Evolutionary conservation across 2,888 invertebrate species (phyloP), one percentile per base, ranked within the genome.

Genomic region (Hemistola chrysoprasaria): DNA sequence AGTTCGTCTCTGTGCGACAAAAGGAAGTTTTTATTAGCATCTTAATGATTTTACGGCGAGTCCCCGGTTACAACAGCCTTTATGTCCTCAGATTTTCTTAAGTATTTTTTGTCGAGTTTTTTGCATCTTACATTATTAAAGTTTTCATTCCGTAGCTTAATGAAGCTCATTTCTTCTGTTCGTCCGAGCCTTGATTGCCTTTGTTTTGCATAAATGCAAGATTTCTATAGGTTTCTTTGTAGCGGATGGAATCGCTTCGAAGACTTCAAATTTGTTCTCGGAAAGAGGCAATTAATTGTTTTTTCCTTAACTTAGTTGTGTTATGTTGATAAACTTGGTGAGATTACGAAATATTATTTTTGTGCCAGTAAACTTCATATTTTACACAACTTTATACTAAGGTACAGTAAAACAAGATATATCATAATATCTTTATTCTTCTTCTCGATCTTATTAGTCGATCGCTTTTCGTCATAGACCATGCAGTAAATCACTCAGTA

Each of bases 1-100:
- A 80, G 83, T 85, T 80, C 82, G 80, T 78, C 82, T 79, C 83
- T 78, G 82, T 67, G 77, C 75, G 72, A 87, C 87, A 87, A 87
- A 87, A 88, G 88, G 85, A 89, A 88, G 89, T 88, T 90, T 89
- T 89, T 90, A 90, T 89, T 89, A 89, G 90, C 90, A 89, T 90
- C 90, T 89, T 90, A 90, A 90, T 90, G 90, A 90, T 90, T 90
- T 90, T 89, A 90, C 90, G 88, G 86, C 82, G 78, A 78, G 82
- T 82, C 85, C 84, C 85, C 81, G 80, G 85, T 88, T 88, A 88
- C 87, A 87, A 85, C 84, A 85, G 87, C 85, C 88, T 88, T 88
- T 88, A 88, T 88, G 88, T 87, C 86, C 88, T 87, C 88, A 88
- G 88, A 88, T 88, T 88, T 88, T 87, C 88, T 88, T 88, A 79